Evolutionary conservation across 1,140 invertebrate genomes (phyloP).

Genomic region (Lucilia cuprina): DNA sequence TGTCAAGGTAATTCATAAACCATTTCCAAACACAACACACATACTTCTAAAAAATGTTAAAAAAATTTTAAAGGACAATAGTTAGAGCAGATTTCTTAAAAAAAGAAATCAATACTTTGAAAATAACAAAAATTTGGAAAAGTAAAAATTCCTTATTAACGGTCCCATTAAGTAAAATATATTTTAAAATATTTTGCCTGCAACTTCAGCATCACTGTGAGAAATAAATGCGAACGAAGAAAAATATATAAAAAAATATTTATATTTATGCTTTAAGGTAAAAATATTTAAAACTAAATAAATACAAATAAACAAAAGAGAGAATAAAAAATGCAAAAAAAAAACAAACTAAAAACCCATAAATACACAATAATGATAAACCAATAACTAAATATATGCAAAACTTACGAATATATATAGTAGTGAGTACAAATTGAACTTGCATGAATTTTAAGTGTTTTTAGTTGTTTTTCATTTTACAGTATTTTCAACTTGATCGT

Average conservation of each 20-base stretch:
- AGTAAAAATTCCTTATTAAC: neutral
- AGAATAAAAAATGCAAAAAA: no score
- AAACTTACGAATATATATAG: neutral
- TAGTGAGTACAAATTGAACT: neutral
- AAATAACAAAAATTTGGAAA: neutral
- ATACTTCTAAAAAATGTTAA: no score
- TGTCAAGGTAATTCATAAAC: no score
- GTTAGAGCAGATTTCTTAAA: no score
- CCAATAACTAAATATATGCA: neutral
- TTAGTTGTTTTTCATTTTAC: neutral
- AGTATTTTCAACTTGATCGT: no score
- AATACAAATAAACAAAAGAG: neutral
- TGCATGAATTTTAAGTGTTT: slow-evolving; percentile 18
- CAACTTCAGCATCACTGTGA: neutral
- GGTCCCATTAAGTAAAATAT: neutral
- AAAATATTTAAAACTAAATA: neutral
- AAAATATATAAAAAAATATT: neutral
- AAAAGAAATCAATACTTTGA: no score
- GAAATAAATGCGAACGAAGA: neutral
- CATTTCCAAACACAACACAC: no score
- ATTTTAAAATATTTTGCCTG: neutral
- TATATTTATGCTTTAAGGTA: neutral
- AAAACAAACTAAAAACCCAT: neutral
- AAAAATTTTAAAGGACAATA: no score
- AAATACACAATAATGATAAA: neutral